These are phyloP conservation scores for Pachypanchax playfairii DNA, from an alignment of 2,113 vertebrate species.

Conservation along the genomic window DNA sequence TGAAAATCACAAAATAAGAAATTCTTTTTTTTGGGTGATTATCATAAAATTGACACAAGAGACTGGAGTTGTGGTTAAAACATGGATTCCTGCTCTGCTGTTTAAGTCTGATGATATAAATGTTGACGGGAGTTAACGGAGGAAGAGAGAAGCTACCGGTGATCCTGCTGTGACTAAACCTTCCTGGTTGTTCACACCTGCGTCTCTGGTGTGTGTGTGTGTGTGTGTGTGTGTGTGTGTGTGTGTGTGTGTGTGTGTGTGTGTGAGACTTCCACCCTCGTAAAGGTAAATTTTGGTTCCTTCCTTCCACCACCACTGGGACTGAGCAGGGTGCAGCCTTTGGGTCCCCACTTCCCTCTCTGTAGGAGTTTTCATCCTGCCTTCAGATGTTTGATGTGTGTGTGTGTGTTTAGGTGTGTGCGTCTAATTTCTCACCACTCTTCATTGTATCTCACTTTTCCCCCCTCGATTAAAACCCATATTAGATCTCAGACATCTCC, in stretches of 20 bases:
- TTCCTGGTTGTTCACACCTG: conserved; percentile 54
- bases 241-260: conserved; percentile 23
- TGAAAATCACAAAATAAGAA: no score
- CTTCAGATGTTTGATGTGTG: conserved; percentile 29
- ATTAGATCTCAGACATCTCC: conserved; percentile 19
- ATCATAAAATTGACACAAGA: no score
- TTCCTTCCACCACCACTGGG: conserved; percentile 69
- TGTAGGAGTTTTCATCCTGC: conserved; percentile 50
- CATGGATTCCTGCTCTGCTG: no score
- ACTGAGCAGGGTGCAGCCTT: conserved; percentile 71
- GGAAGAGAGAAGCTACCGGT: no score
- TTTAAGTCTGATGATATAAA: no score
- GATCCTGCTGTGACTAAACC: conserved; percentile 50
- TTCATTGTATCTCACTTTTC: conserved; percentile 17
- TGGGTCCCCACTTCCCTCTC: conserved; percentile 54
- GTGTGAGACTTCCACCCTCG: conserved; percentile 37
- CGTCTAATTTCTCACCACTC: conserved; percentile 17
- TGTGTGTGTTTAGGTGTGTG: conserved; percentile 23
- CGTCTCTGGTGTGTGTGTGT: conserved; percentile 31
- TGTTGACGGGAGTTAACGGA: no score
- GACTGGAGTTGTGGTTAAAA: no score
- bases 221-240: neutral
- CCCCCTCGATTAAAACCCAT: conserved; percentile 19
- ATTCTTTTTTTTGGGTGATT: no score
- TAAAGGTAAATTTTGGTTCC: conserved; percentile 70